Evolutionary conservation across 2,797 vertebrate genomes (phyloP).

Genomic region (Siniperca scherzeri): DNA sequence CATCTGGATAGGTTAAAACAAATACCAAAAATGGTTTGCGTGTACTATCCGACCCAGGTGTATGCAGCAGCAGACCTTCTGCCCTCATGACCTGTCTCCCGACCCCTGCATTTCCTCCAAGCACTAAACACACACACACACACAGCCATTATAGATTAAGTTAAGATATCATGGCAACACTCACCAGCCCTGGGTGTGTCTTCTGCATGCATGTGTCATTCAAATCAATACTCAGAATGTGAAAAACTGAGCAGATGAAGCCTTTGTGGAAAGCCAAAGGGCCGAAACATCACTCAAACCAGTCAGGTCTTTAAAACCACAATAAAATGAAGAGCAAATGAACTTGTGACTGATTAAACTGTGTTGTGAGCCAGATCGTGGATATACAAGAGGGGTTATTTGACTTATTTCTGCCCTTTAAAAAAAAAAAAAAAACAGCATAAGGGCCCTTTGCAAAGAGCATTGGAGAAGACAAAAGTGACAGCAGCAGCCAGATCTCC

Average conservation of each 20-base stretch:
- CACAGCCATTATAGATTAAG: neutral
- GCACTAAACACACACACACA: neutral
- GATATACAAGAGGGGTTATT: neutral
- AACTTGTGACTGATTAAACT: neutral
- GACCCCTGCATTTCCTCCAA: constrained; percentile 10
- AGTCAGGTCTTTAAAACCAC: neutral
- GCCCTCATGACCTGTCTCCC: constrained; percentile 2
- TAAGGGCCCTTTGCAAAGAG: neutral
- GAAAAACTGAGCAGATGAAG: neutral
- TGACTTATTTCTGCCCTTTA: neutral
- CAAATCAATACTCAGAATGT: neutral
- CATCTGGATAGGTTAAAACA: constrained; percentile 6
- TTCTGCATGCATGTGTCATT: neutral
- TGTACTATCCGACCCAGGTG: neutral
- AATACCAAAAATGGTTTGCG: constrained; percentile 2
- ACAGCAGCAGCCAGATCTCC: neutral
- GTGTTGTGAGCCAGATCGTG: neutral
- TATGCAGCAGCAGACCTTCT: neutral
- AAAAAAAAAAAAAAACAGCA: neutral
- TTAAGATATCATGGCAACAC: neutral
- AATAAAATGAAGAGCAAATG: neutral
- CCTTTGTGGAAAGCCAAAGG: neutral
- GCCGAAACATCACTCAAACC: neutral
- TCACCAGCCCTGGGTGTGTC: neutral
- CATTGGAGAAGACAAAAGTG: neutral